Conservation (phyloP, 37 sponge, comb jelly and placozoan species). For the Oopsacas minuta region DNA sequence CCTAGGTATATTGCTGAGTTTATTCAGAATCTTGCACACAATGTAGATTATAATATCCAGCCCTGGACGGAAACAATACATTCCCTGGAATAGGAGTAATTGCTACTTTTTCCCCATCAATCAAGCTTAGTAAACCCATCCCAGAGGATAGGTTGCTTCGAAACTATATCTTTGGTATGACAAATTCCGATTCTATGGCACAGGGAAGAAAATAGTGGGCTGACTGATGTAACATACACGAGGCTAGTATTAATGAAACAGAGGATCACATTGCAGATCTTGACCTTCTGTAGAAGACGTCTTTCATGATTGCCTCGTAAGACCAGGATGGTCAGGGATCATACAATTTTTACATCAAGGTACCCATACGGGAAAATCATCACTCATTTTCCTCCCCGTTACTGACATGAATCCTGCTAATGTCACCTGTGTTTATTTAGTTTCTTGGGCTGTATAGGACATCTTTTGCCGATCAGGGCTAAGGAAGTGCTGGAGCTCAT, state of each 20-base stretch:
- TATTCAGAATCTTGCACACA: background rate
- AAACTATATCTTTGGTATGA: background rate
- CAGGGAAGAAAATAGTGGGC: slow-evolving; percentile 24
- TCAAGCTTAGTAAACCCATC: background rate
- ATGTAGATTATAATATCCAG: background rate
- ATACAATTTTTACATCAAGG: slow-evolving; percentile 20
- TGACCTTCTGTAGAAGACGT: slow-evolving; percentile 1
- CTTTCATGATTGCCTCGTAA: background rate
- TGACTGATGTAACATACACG: slow-evolving; percentile 25
- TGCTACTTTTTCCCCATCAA: background rate
- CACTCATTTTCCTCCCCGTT: background rate
- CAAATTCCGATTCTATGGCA: background rate
- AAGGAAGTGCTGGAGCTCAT: background rate
- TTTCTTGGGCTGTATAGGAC: slow-evolving; percentile 21
- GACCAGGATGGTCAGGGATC: slow-evolving; percentile 25
- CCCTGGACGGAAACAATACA: background rate
- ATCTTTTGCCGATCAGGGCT: slow-evolving; percentile 19
- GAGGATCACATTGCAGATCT: slow-evolving; percentile 15
- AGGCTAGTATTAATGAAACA: slow-evolving; percentile 4
- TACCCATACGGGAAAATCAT: background rate
- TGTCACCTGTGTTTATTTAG: background rate
- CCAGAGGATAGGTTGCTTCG: background rate
- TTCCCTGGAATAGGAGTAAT: slow-evolving; percentile 21
- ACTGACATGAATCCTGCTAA: background rate
- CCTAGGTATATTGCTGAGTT: background rate